These are phyloP conservation scores for Periophthalmodon schlosseri DNA, from an alignment of 2,113 vertebrate species.

Conservation along the genomic window DNA sequence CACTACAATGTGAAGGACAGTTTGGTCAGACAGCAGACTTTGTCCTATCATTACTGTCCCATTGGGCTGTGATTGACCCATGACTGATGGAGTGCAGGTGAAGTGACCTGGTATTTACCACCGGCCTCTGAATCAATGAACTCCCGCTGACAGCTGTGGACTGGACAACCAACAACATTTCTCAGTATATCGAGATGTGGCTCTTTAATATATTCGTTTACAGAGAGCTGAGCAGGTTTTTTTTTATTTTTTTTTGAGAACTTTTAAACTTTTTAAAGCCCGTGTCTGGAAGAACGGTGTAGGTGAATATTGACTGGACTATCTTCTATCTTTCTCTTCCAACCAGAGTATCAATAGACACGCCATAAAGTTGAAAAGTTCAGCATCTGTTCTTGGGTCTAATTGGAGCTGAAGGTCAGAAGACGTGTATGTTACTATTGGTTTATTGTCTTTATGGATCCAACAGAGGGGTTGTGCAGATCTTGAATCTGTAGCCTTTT, in stretches of 20 bases:
- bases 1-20: constrained; percentile 34
- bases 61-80: constrained; percentile 63
- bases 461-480: constrained; percentile 20
- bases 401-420: constrained; percentile 77
- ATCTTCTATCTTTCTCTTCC: constrained; percentile 48
- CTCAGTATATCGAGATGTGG: constrained; percentile 15
- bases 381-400: constrained; percentile 68
- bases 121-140: constrained; percentile 49
- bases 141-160: constrained; percentile 21
- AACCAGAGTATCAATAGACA: constrained; percentile 64
- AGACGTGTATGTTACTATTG: constrained; percentile 66
- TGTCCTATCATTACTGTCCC: constrained; percentile 63
- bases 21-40: constrained; percentile 22
- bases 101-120: constrained; percentile 70
- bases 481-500: constrained; percentile 33
- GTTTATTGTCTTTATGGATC: constrained; percentile 72
- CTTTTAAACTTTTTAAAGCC: constrained; percentile 39
- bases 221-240: constrained; percentile 25
- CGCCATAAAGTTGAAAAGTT: constrained; percentile 74
- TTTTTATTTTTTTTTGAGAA: constrained; percentile 14
- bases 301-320: constrained; percentile 54
- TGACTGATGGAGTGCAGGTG: constrained; percentile 64
- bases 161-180: constrained; percentile 20
- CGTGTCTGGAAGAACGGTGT: constrained; percentile 30
- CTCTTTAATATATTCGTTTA: constrained; percentile 9